Conservation (phyloP, 1,140 invertebrate genomes). For the Phenacoccus solenopsis region DNA sequence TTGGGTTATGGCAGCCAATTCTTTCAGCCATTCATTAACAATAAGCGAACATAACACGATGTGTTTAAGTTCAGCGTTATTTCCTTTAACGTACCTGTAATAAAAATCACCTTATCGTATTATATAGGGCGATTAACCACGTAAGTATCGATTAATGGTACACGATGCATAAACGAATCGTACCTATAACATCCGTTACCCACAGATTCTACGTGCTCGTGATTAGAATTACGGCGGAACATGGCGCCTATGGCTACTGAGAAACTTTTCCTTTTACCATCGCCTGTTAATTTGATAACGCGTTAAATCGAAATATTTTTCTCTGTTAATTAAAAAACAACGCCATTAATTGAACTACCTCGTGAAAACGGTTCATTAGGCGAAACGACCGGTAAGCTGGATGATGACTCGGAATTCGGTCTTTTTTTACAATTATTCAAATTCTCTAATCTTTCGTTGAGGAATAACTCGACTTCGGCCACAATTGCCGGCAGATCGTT, state of each 20-base stretch:
- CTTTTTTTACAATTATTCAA: conserved; percentile 29
- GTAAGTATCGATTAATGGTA: background rate
- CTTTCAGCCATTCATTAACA: conserved; percentile 85
- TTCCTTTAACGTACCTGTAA: conserved; percentile 23
- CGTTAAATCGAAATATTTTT: too few species aligned
- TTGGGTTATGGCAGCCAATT: conserved; percentile 78
- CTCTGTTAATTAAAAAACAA: background rate
- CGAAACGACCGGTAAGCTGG: conserved; percentile 21
- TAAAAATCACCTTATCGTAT: too few species aligned
- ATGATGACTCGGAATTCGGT: conserved; percentile 27
- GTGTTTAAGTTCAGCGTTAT: conserved; percentile 32
- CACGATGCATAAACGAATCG: background rate
- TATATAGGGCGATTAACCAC: too few species aligned
- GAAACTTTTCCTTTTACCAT: conserved; percentile 55
- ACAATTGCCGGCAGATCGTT: conserved; percentile 54
- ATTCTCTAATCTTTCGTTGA: conserved; percentile 57
- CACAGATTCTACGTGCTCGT: conserved; percentile 19
- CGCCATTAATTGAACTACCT: conserved; percentile 28
- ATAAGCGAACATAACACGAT: conserved; percentile 73
- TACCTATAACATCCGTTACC: conserved; percentile 22
- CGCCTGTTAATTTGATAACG: conserved; percentile 32
- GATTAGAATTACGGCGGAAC: conserved; percentile 41
- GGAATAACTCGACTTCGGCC: conserved; percentile 56
- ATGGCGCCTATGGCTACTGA: conserved; percentile 56
- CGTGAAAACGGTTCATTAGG: conserved; percentile 34